These are phyloP conservation scores for Conops quadrifasciatus DNA, from an alignment of 2,888 invertebrate species.

Conservation along the genomic window DNA sequence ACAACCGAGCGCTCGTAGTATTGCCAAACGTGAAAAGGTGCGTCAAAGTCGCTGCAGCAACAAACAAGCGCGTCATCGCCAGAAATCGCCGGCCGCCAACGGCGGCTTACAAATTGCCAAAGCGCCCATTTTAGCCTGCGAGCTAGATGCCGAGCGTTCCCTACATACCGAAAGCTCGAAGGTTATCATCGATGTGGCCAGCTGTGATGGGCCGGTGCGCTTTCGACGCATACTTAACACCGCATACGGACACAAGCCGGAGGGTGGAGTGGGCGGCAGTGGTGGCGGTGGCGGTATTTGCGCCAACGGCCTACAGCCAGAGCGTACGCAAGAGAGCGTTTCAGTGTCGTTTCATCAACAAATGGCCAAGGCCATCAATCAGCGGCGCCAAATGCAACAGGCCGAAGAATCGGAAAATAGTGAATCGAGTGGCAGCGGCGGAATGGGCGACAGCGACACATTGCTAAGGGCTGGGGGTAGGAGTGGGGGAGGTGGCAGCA, in stretches of 20 bases:
- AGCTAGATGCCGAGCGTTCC: constrained; percentile 40
- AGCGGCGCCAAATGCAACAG: constrained; percentile 57
- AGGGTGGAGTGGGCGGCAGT: constrained; percentile 37
- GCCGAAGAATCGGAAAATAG: constrained; percentile 56
- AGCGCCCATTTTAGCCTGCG: constrained; percentile 47
- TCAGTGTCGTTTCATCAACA: constrained; percentile 65
- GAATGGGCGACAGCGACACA: neutral
- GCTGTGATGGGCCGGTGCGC: constrained; percentile 89
- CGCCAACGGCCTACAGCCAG: constrained; percentile 47
- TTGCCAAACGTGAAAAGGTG: constrained; percentile 35
- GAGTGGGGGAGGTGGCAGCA: constrained; percentile 38
- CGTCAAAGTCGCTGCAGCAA: constrained; percentile 35
- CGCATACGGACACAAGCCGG: constrained; percentile 73
- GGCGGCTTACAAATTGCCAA: constrained; percentile 48
- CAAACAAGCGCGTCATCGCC: constrained; percentile 28
- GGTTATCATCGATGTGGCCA: constrained; percentile 85
- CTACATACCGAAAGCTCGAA: constrained; percentile 53
- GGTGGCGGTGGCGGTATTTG: neutral
- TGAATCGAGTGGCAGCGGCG: constrained; percentile 43
- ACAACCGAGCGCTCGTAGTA: neutral
- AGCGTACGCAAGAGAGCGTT: constrained; percentile 63
- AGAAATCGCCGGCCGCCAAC: constrained; percentile 21
- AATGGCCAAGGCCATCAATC: constrained; percentile 64
- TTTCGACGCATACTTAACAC: constrained; percentile 86
- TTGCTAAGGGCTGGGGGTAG: neutral